Base-by-base conservation (phyloP, 2,113 vertebrate genomes). In the Rhineura floridana region DNA sequence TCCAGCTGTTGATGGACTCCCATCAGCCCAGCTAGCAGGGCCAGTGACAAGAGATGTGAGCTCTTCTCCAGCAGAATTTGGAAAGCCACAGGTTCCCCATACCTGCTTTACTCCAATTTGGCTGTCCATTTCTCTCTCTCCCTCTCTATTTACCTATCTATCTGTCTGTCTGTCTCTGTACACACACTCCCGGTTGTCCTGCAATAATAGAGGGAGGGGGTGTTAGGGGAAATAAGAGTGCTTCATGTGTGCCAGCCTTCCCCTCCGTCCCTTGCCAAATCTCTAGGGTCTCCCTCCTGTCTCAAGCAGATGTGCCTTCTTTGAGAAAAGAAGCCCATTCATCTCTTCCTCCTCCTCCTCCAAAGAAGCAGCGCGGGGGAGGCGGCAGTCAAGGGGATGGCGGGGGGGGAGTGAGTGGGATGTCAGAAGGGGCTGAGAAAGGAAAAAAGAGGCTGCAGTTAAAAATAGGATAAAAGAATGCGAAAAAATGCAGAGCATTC, bases 401-500 rank as follows among this genome's bases (percentile, higher is more conserved):
- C 87, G 91, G 92, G 93, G 46, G 30, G 4, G 92, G 91, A 86
- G 93, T 93, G 95, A 94, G 94, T 93, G 78, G 80, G 80, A 83
- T 88, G 93, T 95, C 96, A 95, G 94, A 89, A 94, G 94, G 96
- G 95, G 92, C 89, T 83, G 96, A 96, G 96, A 94, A 95, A 78
- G 95, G 95, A 95, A 96, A 96, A 96, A 96, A 93, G 94, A 97
- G 95, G 93, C 92, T 2, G 0, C 83, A 94, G 96, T 97, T 97
- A 97, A 96, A 97, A 97, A 97, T 97, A 97, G 96, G 93, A 97
- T 97, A 92, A 97, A 97, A 97, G 96, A 94, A 94, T 91, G 91
- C 72, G 9, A 78, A 93, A 93, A 95, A 95, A 91, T 79, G 92
- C 90, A 59, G 85, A 86, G 89, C 95, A 91, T 95, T 95, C 93